Evolutionary conservation across 2,113 vertebrate genomes (phyloP).

Genomic region (Ranitomeya variabilis): DNA sequence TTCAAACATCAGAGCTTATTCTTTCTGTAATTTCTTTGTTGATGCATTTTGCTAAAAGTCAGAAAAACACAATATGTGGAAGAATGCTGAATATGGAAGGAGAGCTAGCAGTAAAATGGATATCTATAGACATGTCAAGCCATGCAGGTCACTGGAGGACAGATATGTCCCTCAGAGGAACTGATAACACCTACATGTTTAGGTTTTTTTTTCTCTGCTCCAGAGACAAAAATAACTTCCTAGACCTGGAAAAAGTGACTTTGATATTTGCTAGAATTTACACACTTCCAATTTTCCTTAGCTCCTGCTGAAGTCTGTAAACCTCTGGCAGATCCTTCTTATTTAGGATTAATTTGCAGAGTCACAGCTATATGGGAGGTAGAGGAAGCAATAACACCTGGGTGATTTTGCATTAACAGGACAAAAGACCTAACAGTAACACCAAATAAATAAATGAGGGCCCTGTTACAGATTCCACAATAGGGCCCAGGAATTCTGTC

Average conservation of each 20-base stretch:
- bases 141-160: slow-evolving; percentile 36
- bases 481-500: too few species aligned
- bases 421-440: too few species aligned
- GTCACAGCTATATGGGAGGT: neutral
- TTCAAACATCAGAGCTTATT: neutral
- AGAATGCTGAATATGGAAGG: slow-evolving; percentile 1
- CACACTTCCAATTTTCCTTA: slow-evolving; percentile 13
- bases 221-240: slow-evolving; percentile 46
- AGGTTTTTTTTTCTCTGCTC: slow-evolving; percentile 13
- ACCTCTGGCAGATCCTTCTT: neutral
- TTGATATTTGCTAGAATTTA: slow-evolving; percentile 49
- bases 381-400: neutral
- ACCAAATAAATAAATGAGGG: too few species aligned
- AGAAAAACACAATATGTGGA: neutral
- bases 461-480: too few species aligned
- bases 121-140: slow-evolving; percentile 37
- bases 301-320: neutral
- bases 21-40: neutral
- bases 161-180: slow-evolving; percentile 6
- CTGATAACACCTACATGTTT: slow-evolving; percentile 44
- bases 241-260: slow-evolving; percentile 47
- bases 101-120: slow-evolving; percentile 23
- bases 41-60: neutral
- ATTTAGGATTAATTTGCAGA: too few species aligned
- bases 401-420: too few species aligned